phyloP scores from a whole-genome alignment of 2,888 invertebrate species.

The Neoascia interrupta region DNA sequence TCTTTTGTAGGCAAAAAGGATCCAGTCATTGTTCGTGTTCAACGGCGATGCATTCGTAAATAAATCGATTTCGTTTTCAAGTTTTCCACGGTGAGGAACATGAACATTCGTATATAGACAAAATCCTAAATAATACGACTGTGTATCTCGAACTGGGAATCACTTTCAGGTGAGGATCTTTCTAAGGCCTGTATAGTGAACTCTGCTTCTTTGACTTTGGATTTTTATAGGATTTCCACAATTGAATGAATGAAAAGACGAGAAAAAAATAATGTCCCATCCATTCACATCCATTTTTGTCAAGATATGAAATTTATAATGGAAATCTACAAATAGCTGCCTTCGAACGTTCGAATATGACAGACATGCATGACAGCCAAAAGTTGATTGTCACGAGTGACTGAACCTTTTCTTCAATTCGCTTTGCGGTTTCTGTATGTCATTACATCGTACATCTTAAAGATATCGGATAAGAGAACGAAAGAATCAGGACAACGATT shows the following conservation, averaged over 20 bases:
- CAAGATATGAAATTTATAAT: slow-evolving; percentile 36
- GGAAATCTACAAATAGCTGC: slow-evolving; percentile 18
- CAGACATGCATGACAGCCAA: slow-evolving; percentile 48
- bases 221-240: slow-evolving; percentile 47
- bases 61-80: slow-evolving; percentile 49
- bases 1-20: slow-evolving; percentile 47
- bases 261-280: slow-evolving; percentile 12
- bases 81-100: slow-evolving; percentile 24
- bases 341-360: slow-evolving; percentile 14
- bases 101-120: slow-evolving; percentile 16
- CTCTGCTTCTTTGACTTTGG: slow-evolving; percentile 5
- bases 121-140: slow-evolving; percentile 45
- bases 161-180: not conserved
- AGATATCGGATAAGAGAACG: slow-evolving; percentile 31
- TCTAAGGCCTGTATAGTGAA: too few species aligned
- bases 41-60: slow-evolving; percentile 28
- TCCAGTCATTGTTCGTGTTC: slow-evolving; percentile 49
- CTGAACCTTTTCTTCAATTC: slow-evolving; percentile 54
- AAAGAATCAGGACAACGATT: slow-evolving; percentile 58
- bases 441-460: slow-evolving; percentile 46
- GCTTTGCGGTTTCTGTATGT: slow-evolving; percentile 61
- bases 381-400: slow-evolving; percentile 67
- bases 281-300: slow-evolving; percentile 10
- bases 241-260: slow-evolving; percentile 34
- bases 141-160: slow-evolving; percentile 23